These are phyloP conservation scores for Menura novaehollandiae DNA, from an alignment of 2,113 vertebrate species.

Conservation along the genomic window DNA sequence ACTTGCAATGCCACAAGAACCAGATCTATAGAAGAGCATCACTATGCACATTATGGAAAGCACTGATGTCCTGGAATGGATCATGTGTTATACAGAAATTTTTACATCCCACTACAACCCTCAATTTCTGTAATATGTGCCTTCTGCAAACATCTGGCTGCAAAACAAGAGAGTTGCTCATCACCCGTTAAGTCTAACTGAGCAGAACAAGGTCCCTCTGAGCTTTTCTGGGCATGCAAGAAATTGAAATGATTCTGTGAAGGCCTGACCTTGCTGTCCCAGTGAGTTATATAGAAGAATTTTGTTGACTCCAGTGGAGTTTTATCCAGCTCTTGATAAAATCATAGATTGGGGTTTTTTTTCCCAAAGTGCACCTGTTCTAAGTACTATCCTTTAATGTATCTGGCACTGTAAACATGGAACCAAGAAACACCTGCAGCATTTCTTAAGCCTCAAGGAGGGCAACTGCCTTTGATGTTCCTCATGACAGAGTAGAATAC, in stretches of 20 bases:
- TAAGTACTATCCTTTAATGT: background rate
- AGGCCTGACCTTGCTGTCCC: background rate
- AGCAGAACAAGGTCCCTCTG: background rate
- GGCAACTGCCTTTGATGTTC: background rate
- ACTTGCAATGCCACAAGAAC: accelerated
- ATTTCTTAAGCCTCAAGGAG: background rate
- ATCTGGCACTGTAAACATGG: background rate
- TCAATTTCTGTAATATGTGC: accelerated
- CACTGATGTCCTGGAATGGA: background rate
- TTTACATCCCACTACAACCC: background rate
- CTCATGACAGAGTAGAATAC: background rate
- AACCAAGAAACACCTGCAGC: background rate
- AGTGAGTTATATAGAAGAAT: background rate
- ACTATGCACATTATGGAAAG: background rate
- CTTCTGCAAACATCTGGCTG: background rate
- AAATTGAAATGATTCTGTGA: background rate
- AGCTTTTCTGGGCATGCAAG: background rate
- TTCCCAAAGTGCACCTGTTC: background rate
- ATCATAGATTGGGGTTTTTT: background rate
- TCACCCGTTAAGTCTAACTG: background rate
- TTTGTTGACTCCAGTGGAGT: background rate
- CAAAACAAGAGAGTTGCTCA: background rate
- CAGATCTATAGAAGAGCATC: background rate
- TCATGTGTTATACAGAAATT: background rate
- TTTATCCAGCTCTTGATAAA: background rate